Conservation (phyloP, 2,113 vertebrate genomes). For the Sceloporus undulatus region DNA sequence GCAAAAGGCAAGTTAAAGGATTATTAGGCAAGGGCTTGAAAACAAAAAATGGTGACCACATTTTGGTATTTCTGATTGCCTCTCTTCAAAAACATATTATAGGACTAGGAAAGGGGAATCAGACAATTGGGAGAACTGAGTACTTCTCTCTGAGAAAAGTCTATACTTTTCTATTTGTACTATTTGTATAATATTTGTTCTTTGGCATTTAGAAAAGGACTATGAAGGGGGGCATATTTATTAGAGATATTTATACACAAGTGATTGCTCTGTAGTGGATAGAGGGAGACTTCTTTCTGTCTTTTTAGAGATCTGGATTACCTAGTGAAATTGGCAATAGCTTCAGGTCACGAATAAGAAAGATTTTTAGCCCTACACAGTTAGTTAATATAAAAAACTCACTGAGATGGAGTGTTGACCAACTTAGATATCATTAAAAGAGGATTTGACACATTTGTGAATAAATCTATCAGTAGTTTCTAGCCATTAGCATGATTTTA, state of each 20-base stretch:
- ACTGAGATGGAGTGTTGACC: neutral
- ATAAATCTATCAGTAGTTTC: neutral
- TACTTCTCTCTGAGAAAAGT: neutral
- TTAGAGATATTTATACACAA: no score
- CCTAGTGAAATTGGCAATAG: neutral
- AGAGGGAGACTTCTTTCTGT: neutral
- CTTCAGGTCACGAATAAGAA: neutral
- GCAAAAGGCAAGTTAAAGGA: neutral
- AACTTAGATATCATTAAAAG: neutral
- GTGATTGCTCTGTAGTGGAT: neutral
- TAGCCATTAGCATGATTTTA: neutral
- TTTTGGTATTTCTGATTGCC: neutral
- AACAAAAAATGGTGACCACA: neutral
- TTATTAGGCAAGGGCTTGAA: neutral
- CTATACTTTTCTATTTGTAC: no score
- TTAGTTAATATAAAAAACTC: neutral
- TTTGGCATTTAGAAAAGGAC: no score
- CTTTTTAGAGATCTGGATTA: neutral
- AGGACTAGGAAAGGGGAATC: neutral
- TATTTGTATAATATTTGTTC: no score
- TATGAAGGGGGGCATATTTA: neutral
- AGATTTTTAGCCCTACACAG: no score
- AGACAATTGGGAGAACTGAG: neutral
- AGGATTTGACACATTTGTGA: neutral
- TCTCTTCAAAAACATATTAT: neutral